phyloP scores from a whole-genome alignment of 2,797 vertebrate species.

The Taenioides sp. region DNA sequence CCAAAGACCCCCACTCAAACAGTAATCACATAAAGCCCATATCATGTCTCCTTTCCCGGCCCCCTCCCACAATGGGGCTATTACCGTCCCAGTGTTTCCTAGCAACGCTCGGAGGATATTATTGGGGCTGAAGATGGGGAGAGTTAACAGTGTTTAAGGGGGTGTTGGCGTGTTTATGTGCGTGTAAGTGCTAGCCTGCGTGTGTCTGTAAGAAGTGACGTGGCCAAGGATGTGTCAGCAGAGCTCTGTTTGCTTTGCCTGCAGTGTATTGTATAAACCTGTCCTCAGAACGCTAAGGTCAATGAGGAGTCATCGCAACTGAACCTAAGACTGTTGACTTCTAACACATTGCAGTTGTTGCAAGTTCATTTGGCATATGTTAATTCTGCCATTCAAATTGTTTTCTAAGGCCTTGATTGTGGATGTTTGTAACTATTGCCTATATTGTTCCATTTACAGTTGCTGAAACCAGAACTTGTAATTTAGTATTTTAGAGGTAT shows the following conservation, averaged over 20 bases:
- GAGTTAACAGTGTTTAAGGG: constrained; percentile 60
- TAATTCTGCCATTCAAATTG: not conserved
- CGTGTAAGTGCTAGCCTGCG: constrained; percentile 6
- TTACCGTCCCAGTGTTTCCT: constrained; percentile 70
- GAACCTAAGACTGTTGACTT: not conserved
- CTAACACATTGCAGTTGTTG: not conserved
- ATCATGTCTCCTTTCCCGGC: constrained; percentile 25
- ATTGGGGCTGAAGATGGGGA: constrained; percentile 45
- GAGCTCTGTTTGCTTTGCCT: constrained; percentile 9
- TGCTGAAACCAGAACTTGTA: no score
- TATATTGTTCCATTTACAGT: no score
- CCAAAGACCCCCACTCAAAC: constrained; percentile 14
- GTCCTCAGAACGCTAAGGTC: not conserved
- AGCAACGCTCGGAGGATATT: constrained; percentile 69
- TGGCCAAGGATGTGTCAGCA: constrained; percentile 20
- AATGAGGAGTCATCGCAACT: not conserved
- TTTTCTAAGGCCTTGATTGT: no score
- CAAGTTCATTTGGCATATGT: not conserved
- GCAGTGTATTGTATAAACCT: constrained; percentile 11
- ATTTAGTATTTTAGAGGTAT: no score
- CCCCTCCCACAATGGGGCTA: constrained; percentile 35
- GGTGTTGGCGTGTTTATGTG: constrained; percentile 17
- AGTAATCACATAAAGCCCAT: constrained; percentile 4
- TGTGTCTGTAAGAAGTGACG: constrained; percentile 20
- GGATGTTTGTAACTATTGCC: no score